Base-by-base conservation (phyloP, 2,888 invertebrate species). In the Lasioglossum marginatum region DNA sequence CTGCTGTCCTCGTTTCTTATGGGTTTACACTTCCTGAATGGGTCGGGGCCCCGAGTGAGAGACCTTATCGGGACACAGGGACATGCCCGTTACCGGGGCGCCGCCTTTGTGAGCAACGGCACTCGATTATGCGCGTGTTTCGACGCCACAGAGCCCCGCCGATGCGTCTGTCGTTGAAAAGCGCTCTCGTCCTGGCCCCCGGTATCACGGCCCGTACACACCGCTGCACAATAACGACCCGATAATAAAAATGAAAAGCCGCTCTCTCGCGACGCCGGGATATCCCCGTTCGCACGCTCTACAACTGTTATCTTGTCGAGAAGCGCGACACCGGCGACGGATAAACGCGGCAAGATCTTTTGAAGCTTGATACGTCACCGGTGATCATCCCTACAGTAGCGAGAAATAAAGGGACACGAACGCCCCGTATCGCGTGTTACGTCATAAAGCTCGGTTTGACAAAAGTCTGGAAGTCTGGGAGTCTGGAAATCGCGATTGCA, bases 21-120 rank as follows among this genome's bases (percentile, higher is more conserved):
- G 89, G 91, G 87, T 89, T 92, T 88, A 90, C 87, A 89, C 91
- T 91, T 92, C 89, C 90, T 87, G 87, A 83, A 89, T 91, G 87
- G 88, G 82, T 43, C 86, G 74, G 81, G 77, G 79, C 79, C 71
- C 70, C 73, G 48, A 23, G n/a, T 70, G 72, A 45, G 83, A 76
- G 87, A 86, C 82, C 86, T 88, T 90, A 90, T 90, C 90, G 72
- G 86, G 76, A 85, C 81, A 78, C 80, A 63, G 86, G 80, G 85
- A 88, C 83, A 82, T 43, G 63, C 75, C 82, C 81, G 87, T 85
- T 87, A 88, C 79, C 68, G 77, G 77, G 68, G 87, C 79, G 82
- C 40, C 79, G 90, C 31, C 89, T 92, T 91, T 90, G 87, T 92
- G 90, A 81, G 34, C 23, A 23, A 34, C 34, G 10, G 37, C 23